Percentiles rank a stretch among this genome's conserved stretches.
These are phyloP conservation scores for Heptranchias perlo DNA, from an alignment of 2,113 vertebrate genomes.

Conservation along the genomic window DNA sequence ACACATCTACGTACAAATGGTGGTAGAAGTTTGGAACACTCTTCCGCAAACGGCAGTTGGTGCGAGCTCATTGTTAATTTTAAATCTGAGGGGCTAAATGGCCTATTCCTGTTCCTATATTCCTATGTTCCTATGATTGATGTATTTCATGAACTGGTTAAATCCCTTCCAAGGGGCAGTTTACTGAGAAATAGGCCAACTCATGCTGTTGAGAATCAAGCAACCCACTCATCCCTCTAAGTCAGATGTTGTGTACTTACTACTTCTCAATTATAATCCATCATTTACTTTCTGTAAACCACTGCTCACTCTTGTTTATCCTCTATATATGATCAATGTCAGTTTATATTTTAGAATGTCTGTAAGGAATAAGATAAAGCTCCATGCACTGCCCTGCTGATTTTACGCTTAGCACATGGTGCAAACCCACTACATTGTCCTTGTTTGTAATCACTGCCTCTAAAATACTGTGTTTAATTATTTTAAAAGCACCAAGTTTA, in stretches of 20 bases:
- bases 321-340: not conserved
- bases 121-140: too few relatives aligned
- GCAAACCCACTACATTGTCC: not conserved
- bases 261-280: not conserved
- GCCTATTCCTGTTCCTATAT: too few relatives aligned
- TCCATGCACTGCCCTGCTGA: not conserved
- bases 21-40: too few relatives aligned
- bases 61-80: too few relatives aligned
- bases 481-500: not conserved
- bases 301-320: not conserved
- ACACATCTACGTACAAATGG: too few relatives aligned
- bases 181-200: not conserved
- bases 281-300: not conserved
- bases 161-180: not conserved
- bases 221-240: not conserved
- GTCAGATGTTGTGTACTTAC: not conserved
- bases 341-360: conserved; percentile 15
- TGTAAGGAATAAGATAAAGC: not conserved
- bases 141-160: not conserved
- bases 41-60: too few relatives aligned
- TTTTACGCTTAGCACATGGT: not conserved
- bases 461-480: not conserved
- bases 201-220: not conserved
- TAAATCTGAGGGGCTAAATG: too few relatives aligned
- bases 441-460: not conserved